These are phyloP conservation scores for Cherax destructor DNA, from an alignment of 1,140 invertebrate genomes.

Conservation along the genomic window DNA sequence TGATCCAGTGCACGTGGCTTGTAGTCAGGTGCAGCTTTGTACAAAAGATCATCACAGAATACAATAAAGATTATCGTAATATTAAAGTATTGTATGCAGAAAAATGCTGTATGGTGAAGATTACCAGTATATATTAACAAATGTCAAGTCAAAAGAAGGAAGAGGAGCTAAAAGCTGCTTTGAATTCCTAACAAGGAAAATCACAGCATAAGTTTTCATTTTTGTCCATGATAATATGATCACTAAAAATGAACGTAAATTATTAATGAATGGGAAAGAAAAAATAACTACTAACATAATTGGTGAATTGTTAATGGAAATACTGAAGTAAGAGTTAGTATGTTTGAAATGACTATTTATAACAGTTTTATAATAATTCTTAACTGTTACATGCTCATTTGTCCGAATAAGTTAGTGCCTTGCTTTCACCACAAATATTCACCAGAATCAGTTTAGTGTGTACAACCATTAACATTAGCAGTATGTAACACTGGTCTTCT, in stretches of 20 bases:
- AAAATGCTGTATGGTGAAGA: background rate
- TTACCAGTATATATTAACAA: background rate
- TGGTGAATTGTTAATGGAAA: slow-evolving; percentile 12
- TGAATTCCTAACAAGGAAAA: background rate
- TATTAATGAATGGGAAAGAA: background rate
- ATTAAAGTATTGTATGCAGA: background rate
- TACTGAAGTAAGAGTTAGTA: background rate
- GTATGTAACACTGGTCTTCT: slow-evolving; percentile 24
- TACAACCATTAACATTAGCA: slow-evolving; percentile 20
- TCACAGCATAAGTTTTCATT: background rate
- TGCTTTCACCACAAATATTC: slow-evolving; percentile 20
- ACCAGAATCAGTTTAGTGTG: slow-evolving; percentile 39
- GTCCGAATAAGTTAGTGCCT: slow-evolving; percentile 7
- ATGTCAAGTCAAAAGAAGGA: background rate
- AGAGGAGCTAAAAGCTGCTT: background rate
- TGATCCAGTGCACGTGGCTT: background rate
- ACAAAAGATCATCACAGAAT: slow-evolving; percentile 15
- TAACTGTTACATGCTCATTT: slow-evolving; percentile 7
- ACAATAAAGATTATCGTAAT: background rate
- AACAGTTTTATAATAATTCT: background rate
- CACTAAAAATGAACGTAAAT: background rate
- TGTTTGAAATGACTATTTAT: no score
- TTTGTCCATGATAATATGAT: background rate
- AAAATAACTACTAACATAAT: slow-evolving; percentile 35
- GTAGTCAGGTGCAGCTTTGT: slow-evolving; percentile 23